These are phyloP conservation scores for Kryptopterus vitreolus DNA, from an alignment of 2,797 vertebrate species.

Conservation along the genomic window DNA sequence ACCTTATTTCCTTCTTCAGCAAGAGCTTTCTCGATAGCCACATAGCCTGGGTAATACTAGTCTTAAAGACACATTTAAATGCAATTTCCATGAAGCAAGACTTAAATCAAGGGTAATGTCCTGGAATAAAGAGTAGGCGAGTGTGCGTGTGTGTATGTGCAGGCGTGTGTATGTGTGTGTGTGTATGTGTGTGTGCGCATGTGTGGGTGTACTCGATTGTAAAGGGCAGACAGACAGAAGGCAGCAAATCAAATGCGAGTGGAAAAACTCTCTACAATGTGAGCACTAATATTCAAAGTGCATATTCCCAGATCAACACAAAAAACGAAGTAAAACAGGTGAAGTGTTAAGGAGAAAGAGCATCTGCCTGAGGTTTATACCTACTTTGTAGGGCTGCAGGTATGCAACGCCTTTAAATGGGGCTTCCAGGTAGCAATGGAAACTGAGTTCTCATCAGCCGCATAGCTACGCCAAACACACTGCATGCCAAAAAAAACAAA, in stretches of 20 bases:
- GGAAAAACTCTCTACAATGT: constrained; percentile 16
- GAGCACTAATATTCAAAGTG: constrained; percentile 44
- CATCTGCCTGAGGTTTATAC: constrained; percentile 82
- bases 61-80: constrained; percentile 40
- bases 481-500: constrained; percentile 44
- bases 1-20: neutral
- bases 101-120: constrained; percentile 24
- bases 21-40: constrained; percentile 11
- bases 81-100: constrained; percentile 18
- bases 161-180: neutral
- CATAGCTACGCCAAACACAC: constrained; percentile 86
- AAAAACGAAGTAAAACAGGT: neutral
- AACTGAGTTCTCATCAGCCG: constrained; percentile 99
- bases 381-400: constrained; percentile 99
- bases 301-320: neutral
- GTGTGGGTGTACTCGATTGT: constrained; percentile 4
- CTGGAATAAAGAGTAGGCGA: neutral
- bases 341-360: neutral
- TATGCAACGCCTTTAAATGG: constrained; percentile 98
- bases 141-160: neutral
- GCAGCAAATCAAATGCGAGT: constrained; percentile 52
- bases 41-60: constrained; percentile 48
- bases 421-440: constrained; percentile 99
- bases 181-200: neutral
- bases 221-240: constrained; percentile 40